phyloP scores from a whole-genome alignment of 2,888 invertebrate species.

The Andrena bucephala region DNA sequence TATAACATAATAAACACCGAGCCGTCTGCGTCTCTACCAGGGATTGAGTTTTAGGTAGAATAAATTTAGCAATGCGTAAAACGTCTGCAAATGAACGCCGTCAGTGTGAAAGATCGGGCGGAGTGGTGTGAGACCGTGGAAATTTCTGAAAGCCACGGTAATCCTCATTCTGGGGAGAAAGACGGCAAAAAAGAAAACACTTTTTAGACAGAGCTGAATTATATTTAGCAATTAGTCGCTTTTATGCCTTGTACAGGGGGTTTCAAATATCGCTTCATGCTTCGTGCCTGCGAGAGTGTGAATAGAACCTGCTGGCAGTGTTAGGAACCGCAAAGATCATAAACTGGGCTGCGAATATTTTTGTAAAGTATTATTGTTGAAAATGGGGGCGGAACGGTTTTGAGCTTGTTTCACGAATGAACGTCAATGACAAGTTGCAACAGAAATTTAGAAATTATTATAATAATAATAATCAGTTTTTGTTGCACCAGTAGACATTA shows the following conservation, averaged over 20 bases:
- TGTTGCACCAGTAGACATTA: too few species aligned
- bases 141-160: background rate
- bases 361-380: too few species aligned
- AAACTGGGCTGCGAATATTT: background rate
- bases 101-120: background rate
- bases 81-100: background rate
- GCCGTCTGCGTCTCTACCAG: background rate
- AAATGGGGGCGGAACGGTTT: too few species aligned
- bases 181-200: background rate
- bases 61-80: conserved; percentile 1
- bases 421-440: too few species aligned
- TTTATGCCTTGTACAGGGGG: background rate
- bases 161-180: background rate
- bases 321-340: background rate
- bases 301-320: background rate
- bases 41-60: conserved; percentile 1
- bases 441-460: too few species aligned
- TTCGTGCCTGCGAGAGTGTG: background rate
- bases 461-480: too few species aligned
- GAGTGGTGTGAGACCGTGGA: background rate
- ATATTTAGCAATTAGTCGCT: conserved; percentile 1
- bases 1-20: conserved; percentile 50
- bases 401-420: too few species aligned
- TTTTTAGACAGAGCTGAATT: background rate
- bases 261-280: background rate